These are phyloP conservation scores for Hirtodrosophila histrioides DNA, from an alignment of 2,888 invertebrate species.

Conservation along the genomic window DNA sequence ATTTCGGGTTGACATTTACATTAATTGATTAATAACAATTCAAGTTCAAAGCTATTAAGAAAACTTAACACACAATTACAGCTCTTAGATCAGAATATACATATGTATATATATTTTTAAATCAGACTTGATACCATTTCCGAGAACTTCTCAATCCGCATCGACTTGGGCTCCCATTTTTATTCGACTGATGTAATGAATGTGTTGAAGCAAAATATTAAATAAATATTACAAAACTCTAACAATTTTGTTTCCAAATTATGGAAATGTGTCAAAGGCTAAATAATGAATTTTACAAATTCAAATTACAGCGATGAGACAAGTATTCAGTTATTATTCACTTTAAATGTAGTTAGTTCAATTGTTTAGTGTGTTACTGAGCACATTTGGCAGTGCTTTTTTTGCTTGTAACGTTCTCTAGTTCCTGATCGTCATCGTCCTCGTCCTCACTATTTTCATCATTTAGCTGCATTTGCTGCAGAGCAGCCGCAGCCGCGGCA, in stretches of 20 bases:
- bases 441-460: neutral
- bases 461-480: slow-evolving; percentile 10
- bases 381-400: slow-evolving; percentile 35
- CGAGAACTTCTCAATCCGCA: too few relatives aligned
- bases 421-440: neutral
- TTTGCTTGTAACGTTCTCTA: neutral
- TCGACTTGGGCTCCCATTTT: too few relatives aligned
- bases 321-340: neutral
- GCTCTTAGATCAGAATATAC: too few relatives aligned
- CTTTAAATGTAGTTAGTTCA: neutral
- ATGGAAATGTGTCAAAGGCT: neutral
- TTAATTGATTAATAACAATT: slow-evolving; percentile 73
- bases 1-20: slow-evolving; percentile 50
- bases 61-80: too few relatives aligned
- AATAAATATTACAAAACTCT: too few relatives aligned
- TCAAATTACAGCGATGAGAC: slow-evolving; percentile 7
- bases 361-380: slow-evolving; percentile 8
- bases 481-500: neutral
- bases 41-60: slow-evolving; percentile 70
- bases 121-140: too few relatives aligned
- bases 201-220: too few relatives aligned
- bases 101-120: too few relatives aligned
- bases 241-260: too few relatives aligned
- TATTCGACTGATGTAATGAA: too few relatives aligned
- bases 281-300: slow-evolving; percentile 44